Percentiles rank a stretch among this genome's conserved stretches.
phyloP scores from a whole-genome alignment of 2,888 invertebrate genomes.

The Tillus elongatus region DNA sequence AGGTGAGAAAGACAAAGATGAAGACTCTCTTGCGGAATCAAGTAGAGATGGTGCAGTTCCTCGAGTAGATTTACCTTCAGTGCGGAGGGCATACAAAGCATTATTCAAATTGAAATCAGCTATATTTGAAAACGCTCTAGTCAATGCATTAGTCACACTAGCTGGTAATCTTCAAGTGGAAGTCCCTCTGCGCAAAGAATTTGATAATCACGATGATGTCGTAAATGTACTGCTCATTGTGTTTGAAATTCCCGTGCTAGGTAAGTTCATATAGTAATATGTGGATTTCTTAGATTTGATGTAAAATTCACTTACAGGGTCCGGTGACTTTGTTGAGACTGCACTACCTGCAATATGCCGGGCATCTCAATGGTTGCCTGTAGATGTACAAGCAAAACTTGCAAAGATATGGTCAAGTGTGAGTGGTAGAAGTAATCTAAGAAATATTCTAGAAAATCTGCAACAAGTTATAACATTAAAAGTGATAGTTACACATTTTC shows the following conservation, averaged over 20 bases:
- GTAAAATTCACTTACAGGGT: too few species aligned
- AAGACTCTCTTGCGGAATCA: constrained; percentile 56
- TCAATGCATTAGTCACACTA: constrained; percentile 63
- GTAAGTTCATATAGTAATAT: constrained; percentile 25
- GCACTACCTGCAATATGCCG: constrained; percentile 71
- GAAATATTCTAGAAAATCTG: constrained; percentile 62
- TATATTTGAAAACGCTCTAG: constrained; percentile 52
- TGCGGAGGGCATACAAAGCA: constrained; percentile 57
- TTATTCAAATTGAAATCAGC: constrained; percentile 38
- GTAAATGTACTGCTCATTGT: constrained; percentile 47
- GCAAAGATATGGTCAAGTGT: constrained; percentile 71
- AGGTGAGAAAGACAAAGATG: constrained; percentile 80
- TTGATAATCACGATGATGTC: constrained; percentile 45
- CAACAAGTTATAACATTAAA: constrained; percentile 83
- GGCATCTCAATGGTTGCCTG: constrained; percentile 63
- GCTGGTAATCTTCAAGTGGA: constrained; percentile 66
- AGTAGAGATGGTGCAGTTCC: constrained; percentile 27
- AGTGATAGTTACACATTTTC: constrained; percentile 69
- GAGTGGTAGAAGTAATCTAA: constrained; percentile 47
- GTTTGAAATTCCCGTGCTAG: constrained; percentile 40
- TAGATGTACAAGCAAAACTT: constrained; percentile 68
- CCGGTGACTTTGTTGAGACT: constrained; percentile 73
- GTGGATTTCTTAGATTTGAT: constrained; percentile 17
- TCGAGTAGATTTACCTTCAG: constrained; percentile 61
- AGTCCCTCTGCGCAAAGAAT: constrained; percentile 41